Evolutionary conservation across 2,113 vertebrate species (phyloP).

Genomic region (Montifringilla adamsi): DNA sequence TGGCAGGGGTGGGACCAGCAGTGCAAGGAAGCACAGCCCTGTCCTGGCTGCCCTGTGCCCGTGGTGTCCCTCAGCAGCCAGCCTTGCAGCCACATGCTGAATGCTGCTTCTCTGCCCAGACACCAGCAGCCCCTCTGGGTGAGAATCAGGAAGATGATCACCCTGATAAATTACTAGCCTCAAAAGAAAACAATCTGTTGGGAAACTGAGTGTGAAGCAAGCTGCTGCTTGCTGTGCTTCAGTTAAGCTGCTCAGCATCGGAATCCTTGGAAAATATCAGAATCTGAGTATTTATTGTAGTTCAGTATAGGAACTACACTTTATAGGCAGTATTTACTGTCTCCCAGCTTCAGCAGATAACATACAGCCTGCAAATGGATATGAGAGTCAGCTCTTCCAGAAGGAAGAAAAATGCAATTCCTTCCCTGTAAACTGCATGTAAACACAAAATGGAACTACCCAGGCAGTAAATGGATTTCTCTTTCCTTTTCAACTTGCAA

Average conservation of each 20-base stretch:
- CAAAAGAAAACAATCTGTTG: neutral
- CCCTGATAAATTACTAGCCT: neutral
- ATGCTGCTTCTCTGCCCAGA: neutral
- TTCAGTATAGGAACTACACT: neutral
- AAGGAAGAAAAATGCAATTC: neutral
- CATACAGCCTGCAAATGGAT: neutral
- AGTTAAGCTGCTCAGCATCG: neutral
- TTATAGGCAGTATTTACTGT: neutral
- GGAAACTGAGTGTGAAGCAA: neutral
- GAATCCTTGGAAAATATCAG: neutral
- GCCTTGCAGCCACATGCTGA: neutral
- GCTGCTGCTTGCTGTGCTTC: neutral
- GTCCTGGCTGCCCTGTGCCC: neutral
- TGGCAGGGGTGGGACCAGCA: neutral
- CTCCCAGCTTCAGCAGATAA: neutral
- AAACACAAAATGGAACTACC: neutral
- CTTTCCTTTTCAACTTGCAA: neutral
- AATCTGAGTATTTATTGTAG: neutral
- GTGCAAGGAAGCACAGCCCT: neutral
- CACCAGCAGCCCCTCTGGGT: neutral
- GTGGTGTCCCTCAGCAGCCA: neutral
- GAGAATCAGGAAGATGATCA: neutral
- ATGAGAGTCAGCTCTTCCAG: neutral
- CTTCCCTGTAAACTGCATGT: neutral
- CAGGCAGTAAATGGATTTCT: conserved; percentile 6